Conservation (phyloP, 2,888 invertebrate genomes). For the Timema podura region DNA sequence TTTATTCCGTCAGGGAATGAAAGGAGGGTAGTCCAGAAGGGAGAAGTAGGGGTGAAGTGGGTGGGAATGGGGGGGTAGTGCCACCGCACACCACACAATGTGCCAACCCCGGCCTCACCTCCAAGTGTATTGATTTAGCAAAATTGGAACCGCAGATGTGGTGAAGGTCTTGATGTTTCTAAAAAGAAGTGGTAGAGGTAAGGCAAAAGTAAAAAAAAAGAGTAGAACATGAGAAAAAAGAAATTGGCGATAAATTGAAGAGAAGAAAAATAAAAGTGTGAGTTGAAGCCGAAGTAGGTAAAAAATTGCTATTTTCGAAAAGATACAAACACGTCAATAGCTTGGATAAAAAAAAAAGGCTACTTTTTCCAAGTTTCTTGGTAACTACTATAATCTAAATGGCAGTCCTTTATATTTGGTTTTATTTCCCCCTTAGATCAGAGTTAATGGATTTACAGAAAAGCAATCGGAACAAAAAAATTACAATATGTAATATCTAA, state of each 20-base stretch:
- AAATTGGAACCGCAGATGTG: slow-evolving; percentile 11
- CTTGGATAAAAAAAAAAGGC: too few species aligned
- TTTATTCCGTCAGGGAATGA: too few species aligned
- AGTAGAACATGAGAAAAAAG: background rate
- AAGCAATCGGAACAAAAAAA: too few species aligned
- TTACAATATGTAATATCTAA: too few species aligned
- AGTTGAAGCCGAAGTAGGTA: too few species aligned
- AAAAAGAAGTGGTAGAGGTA: background rate
- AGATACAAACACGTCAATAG: too few species aligned
- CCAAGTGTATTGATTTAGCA: slow-evolving; percentile 14
- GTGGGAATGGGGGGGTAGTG: background rate
- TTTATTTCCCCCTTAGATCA: too few species aligned
- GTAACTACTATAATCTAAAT: too few species aligned
- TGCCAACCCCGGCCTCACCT: slow-evolving; percentile 5
- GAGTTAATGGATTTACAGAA: too few species aligned
- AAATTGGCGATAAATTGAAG: slow-evolving; percentile 6
- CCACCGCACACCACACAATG: background rate
- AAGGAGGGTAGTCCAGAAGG: background rate
- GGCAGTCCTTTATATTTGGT: too few species aligned
- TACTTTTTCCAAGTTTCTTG: too few species aligned
- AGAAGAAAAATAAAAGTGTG: background rate
- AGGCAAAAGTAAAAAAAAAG: background rate
- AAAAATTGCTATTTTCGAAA: too few species aligned
- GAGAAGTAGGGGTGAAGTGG: background rate
- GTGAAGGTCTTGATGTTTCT: background rate